Percentiles rank a stretch among this genome's conserved stretches.
These are phyloP conservation scores for Campaea margaritaria DNA, from an alignment of 2,888 invertebrate species.

Conservation along the genomic window DNA sequence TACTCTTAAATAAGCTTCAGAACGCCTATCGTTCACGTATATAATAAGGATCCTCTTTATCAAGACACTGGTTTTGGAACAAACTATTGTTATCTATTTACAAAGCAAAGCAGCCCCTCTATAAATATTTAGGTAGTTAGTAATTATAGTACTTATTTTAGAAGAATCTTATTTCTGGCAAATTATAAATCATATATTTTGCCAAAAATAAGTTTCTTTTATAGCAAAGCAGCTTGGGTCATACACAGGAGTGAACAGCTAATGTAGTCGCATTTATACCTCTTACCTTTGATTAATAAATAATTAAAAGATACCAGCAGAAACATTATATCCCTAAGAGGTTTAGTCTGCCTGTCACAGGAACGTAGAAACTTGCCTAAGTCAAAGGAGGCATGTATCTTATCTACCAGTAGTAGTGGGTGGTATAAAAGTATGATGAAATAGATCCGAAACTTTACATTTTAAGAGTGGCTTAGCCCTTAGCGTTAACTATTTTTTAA, in stretches of 20 bases:
- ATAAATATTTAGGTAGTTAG: neutral
- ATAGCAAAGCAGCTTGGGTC: neutral
- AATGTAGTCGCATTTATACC: conserved; percentile 32
- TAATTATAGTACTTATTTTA: neutral
- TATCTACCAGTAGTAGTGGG: neutral
- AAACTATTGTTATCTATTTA: neutral
- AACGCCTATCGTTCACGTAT: too few species aligned
- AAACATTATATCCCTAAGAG: too few species aligned
- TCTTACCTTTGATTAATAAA: conserved; percentile 25
- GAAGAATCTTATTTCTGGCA: neutral
- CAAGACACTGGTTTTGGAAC: too few species aligned
- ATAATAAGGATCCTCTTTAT: too few species aligned
- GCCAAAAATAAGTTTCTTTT: neutral
- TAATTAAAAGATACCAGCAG: conserved; percentile 6
- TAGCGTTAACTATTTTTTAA: neutral
- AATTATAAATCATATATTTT: neutral
- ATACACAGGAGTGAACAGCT: conserved; percentile 6
- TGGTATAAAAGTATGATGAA: neutral
- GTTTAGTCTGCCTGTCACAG: too few species aligned
- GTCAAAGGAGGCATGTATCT: too few species aligned
- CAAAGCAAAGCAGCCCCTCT: neutral
- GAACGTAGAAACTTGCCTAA: too few species aligned
- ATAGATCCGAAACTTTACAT: too few species aligned
- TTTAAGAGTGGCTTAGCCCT: neutral
- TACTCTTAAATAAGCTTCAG: too few species aligned